Evolutionary conservation across 2,113 vertebrate genomes (phyloP).

Genomic region (Ginglymostoma cirratum): DNA sequence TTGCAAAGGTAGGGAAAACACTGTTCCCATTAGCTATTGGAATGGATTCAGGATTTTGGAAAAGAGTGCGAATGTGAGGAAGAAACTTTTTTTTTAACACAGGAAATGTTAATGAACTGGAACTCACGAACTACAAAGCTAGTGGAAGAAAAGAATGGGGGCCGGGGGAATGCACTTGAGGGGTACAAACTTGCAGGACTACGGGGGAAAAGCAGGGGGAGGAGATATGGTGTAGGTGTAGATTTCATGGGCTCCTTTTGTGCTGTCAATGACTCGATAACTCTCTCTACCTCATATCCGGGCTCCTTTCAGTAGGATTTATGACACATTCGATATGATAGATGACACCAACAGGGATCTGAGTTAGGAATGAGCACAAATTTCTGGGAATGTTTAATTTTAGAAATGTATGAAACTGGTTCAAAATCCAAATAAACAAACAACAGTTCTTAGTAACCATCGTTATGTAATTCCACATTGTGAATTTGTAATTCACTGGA

Average conservation of each 20-base stretch:
- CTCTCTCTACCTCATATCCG: neutral
- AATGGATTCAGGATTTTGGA: neutral
- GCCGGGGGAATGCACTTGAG: neutral
- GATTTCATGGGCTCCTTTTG: neutral
- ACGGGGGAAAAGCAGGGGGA: too few relatives aligned
- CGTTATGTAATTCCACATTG: neutral
- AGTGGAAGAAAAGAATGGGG: neutral
- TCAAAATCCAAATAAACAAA: neutral
- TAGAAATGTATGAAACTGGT: neutral
- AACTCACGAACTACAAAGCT: neutral
- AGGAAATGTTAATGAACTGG: neutral
- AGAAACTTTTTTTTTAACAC: neutral
- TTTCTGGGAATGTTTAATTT: neutral
- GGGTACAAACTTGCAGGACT: neutral
- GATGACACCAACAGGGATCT: neutral
- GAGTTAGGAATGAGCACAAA: neutral
- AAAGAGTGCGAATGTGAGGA: neutral
- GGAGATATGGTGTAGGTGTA: neutral
- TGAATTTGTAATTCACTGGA: neutral
- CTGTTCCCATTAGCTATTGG: neutral
- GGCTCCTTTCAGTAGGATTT: neutral
- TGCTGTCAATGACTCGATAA: neutral
- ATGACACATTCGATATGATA: too few relatives aligned
- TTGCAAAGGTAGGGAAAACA: too few relatives aligned
- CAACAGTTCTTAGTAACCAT: neutral